phyloP scores from a whole-genome alignment of 2,888 invertebrate genomes.

The Alcis repandata region DNA sequence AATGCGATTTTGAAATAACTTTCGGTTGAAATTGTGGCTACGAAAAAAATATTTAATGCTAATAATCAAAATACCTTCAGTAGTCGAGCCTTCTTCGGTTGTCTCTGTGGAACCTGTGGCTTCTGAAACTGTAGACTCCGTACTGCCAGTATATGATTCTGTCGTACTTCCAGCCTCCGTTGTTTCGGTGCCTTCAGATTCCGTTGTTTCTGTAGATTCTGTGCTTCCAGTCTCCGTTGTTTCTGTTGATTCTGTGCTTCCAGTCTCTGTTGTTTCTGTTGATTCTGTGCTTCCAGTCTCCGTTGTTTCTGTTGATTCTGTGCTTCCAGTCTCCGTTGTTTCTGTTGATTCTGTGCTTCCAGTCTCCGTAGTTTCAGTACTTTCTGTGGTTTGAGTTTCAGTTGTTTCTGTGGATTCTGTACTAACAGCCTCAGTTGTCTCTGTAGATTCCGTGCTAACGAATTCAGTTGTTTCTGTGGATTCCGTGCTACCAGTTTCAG shows the following conservation, averaged over 20 bases:
- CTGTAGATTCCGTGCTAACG: conserved; percentile 30
- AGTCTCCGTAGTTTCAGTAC: conserved; percentile 29
- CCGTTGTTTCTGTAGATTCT: conserved; percentile 33
- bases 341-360: conserved; percentile 17
- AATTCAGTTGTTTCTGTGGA: conserved; percentile 40
- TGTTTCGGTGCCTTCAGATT: conserved; percentile 33
- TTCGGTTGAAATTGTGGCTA: not conserved
- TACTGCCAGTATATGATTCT: conserved; percentile 23
- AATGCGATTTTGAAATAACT: no score
- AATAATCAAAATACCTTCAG: conserved; percentile 12
- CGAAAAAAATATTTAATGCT: not conserved
- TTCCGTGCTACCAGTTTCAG: conserved; percentile 28
- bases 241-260: conserved; percentile 34
- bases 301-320: conserved; percentile 29
- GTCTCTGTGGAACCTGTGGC: conserved; percentile 8
- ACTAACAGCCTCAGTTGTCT: conserved; percentile 37
- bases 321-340: conserved; percentile 9
- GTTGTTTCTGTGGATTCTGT: conserved; percentile 40
- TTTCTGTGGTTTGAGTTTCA: conserved; percentile 14
- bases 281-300: conserved; percentile 27
- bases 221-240: no score
- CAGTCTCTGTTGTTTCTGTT: conserved; percentile 38
- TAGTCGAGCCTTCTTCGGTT: conserved; percentile 21
- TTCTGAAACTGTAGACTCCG: conserved; percentile 17
- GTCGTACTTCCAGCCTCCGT: no score